Conservation (phyloP, 2,797 vertebrate genomes). For the Oceanodroma leucorhoa region DNA sequence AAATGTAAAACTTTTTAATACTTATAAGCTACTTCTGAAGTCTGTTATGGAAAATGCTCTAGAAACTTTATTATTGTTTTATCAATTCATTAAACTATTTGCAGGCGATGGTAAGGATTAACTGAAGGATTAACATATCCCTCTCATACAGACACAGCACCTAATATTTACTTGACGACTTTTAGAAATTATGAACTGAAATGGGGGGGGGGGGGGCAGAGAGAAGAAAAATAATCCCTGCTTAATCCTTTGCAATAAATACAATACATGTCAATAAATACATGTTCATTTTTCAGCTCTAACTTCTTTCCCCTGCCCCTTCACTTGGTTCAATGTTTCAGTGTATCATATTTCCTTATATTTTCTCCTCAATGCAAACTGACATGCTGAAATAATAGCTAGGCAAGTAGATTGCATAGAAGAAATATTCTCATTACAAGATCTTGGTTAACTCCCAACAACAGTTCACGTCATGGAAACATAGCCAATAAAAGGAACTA, state of each 20-base stretch:
- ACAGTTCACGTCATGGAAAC: background rate
- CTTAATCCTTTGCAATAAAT: background rate
- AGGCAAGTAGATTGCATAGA: background rate
- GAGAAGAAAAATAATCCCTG: background rate
- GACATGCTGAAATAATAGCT: constrained; percentile 10
- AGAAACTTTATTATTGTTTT: background rate
- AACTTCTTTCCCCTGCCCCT: background rate
- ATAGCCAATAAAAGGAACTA: background rate
- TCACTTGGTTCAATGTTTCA: background rate
- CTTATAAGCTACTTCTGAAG: background rate
- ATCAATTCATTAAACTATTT: background rate
- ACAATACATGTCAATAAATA: background rate
- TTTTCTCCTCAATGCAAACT: background rate
- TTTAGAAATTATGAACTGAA: background rate
- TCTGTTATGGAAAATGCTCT: background rate
- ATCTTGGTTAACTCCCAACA: background rate
- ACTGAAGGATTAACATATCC: background rate
- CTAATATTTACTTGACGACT: background rate
- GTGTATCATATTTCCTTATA: background rate
- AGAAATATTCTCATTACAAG: background rate
- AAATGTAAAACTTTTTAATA: background rate
- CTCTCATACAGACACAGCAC: background rate
- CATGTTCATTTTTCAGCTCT: background rate
- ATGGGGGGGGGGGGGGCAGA: fast-evolving
- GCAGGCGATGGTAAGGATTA: background rate